phyloP scores from a whole-genome alignment of 2,888 invertebrate genomes.

The Rugalucina vietnamica region DNA sequence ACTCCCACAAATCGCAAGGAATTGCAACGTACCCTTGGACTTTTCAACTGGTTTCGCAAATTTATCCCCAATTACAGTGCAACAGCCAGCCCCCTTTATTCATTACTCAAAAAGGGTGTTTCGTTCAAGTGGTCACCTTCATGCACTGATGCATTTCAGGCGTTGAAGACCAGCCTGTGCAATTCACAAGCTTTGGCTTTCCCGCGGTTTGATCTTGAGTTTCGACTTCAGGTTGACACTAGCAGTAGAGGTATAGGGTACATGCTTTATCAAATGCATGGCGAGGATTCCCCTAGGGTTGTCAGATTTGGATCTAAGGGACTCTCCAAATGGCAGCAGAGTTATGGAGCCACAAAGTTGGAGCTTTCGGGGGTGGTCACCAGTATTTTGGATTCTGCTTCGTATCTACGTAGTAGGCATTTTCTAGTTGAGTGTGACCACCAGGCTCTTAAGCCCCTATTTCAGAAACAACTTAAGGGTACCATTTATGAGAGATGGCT shows the following conservation, averaged over 20 bases:
- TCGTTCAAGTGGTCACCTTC: neutral
- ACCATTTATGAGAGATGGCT: slow-evolving; percentile 30
- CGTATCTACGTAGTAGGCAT: slow-evolving; percentile 8
- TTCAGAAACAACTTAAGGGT: slow-evolving; percentile 18
- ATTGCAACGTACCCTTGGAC: slow-evolving; percentile 42
- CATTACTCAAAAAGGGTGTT: neutral
- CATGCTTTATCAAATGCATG: neutral
- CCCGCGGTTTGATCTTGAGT: slow-evolving; percentile 51
- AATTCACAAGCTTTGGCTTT: slow-evolving; percentile 57
- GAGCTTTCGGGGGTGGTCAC: slow-evolving; percentile 30
- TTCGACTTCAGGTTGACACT: slow-evolving; percentile 56
- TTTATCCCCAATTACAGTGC: neutral
- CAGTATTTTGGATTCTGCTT: slow-evolving; percentile 27
- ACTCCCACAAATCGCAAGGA: slow-evolving; percentile 42
- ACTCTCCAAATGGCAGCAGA: slow-evolving; percentile 21
- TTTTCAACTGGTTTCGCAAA: slow-evolving; percentile 38
- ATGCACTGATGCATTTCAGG: neutral
- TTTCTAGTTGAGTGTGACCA: slow-evolving; percentile 43
- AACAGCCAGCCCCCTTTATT: slow-evolving; percentile 25
- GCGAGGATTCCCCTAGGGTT: too few species aligned
- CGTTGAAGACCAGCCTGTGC: too few species aligned
- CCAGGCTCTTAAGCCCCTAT: slow-evolving; percentile 16
- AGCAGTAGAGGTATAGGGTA: too few species aligned
- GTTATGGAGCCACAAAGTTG: slow-evolving; percentile 27
- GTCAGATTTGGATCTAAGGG: slow-evolving; percentile 44